A percentile compares a stretch with the other conserved stretches of the same genome.
These are phyloP conservation scores for Danio rerio DNA, from an alignment of 2,113 vertebrate genomes.

Conservation along the genomic window DNA sequence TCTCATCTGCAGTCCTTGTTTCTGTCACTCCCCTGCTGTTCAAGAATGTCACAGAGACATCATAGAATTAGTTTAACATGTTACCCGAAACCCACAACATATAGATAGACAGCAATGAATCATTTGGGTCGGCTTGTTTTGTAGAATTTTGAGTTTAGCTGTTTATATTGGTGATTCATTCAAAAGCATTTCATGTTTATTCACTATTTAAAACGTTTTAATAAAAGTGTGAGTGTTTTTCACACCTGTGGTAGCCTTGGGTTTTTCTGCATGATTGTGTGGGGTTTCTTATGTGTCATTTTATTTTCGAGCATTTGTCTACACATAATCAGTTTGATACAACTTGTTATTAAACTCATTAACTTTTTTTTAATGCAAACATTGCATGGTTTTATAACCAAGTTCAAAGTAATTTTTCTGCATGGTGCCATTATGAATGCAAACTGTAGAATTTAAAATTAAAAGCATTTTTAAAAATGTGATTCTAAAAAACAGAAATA, in stretches of 20 bases:
- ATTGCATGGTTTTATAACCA: background rate
- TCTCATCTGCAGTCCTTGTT: background rate
- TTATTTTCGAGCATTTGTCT: background rate
- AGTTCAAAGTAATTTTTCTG: background rate
- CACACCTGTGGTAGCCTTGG: background rate
- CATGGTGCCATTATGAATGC: background rate
- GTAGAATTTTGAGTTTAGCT: background rate
- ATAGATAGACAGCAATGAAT: background rate
- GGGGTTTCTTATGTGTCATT: background rate
- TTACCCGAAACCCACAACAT: background rate
- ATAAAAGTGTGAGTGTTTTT: background rate
- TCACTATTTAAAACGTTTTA: background rate
- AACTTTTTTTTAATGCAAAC: background rate
- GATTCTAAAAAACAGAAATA: background rate
- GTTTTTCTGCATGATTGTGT: background rate
- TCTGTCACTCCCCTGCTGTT: background rate
- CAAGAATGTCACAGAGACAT: background rate
- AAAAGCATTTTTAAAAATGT: background rate
- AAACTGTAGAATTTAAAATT: background rate
- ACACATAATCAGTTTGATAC: background rate
- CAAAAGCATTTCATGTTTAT: background rate
- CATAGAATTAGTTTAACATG: constrained; percentile 16
- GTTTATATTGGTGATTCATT: background rate
- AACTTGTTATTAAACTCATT: background rate
- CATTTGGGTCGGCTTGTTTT: background rate